Percentiles rank a stretch among this genome's conserved stretches.
These are phyloP conservation scores for Amblyjoppa proteus DNA, from an alignment of 2,888 invertebrate genomes.

Conservation along the genomic window DNA sequence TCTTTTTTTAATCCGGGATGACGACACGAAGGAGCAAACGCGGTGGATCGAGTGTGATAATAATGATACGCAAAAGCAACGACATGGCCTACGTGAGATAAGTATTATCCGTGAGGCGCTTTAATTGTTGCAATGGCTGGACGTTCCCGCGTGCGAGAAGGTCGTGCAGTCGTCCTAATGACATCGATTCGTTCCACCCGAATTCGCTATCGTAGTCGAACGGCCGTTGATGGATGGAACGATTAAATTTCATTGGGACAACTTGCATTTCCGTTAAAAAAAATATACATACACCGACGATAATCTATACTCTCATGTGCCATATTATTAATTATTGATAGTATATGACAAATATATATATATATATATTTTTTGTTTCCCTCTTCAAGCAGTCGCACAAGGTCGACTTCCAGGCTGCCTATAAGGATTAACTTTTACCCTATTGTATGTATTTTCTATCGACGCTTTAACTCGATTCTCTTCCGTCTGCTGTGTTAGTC, in stretches of 20 bases:
- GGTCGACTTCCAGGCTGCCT: conserved; percentile 52
- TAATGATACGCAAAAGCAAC: conserved; percentile 53
- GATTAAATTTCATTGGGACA: conserved; percentile 37
- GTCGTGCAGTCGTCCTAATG: conserved; percentile 23
- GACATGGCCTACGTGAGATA: conserved; percentile 66
- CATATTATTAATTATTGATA: conserved; percentile 48
- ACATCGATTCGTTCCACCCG: not conserved
- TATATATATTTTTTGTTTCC: conserved; percentile 4
- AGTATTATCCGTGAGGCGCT: conserved; percentile 61
- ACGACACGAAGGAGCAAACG: conserved; percentile 62
- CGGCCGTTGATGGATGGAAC: not conserved
- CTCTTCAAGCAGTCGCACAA: conserved; percentile 39
- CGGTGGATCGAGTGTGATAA: conserved; percentile 62
- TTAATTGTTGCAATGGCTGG: conserved; percentile 59
- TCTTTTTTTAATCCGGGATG: conserved; percentile 39
- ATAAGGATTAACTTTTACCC: conserved; percentile 1
- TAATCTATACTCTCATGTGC: conserved; percentile 56
- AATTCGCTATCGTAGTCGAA: conserved; percentile 1
- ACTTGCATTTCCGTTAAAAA: conserved; percentile 13
- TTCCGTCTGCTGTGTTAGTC: not conserved
- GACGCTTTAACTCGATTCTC: conserved; percentile 12
- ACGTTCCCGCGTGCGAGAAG: conserved; percentile 45
- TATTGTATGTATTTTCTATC: conserved; percentile 22
- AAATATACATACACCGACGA: conserved; percentile 20
- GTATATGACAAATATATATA: conserved; percentile 22